Evolutionary conservation across 2,113 vertebrate genomes (phyloP).

Genomic region (Rattus rattus): DNA sequence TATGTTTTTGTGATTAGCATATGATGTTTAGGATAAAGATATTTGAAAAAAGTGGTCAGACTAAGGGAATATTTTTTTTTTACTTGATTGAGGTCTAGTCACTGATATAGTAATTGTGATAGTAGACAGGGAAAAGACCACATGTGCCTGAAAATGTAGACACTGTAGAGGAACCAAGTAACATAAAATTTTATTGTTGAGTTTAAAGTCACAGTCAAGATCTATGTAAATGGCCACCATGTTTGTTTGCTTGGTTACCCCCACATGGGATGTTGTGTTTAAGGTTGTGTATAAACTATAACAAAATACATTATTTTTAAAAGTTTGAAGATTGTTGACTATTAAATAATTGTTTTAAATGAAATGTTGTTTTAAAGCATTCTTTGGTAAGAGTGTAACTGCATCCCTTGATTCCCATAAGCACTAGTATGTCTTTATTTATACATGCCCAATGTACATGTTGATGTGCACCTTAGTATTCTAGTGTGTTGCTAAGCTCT

Average conservation of each 20-base stretch:
- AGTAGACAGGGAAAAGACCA: neutral
- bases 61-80: slow-evolving; percentile 37
- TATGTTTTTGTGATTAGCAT: slow-evolving; percentile 42
- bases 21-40: neutral
- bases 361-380: slow-evolving; percentile 14
- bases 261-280: neutral
- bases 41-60: slow-evolving; percentile 42
- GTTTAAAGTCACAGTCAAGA: neutral
- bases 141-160: neutral
- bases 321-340: neutral
- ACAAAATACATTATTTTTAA: slow-evolving; percentile 15
- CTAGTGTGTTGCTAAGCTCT: neutral
- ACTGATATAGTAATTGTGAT: neutral
- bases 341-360: neutral
- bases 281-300: slow-evolving; percentile 1
- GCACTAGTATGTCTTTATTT: neutral
- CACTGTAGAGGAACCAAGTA: slow-evolving; percentile 11
- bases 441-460: neutral
- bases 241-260: slow-evolving; percentile 27
- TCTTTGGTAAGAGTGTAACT: neutral
- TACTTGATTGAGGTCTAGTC: slow-evolving; percentile 7
- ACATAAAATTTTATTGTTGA: neutral
- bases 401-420: neutral
- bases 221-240: neutral
- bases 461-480: slow-evolving; percentile 13